Base-by-base conservation (phyloP, 2,797 vertebrate genomes). In the Steatocranus sp. region DNA sequence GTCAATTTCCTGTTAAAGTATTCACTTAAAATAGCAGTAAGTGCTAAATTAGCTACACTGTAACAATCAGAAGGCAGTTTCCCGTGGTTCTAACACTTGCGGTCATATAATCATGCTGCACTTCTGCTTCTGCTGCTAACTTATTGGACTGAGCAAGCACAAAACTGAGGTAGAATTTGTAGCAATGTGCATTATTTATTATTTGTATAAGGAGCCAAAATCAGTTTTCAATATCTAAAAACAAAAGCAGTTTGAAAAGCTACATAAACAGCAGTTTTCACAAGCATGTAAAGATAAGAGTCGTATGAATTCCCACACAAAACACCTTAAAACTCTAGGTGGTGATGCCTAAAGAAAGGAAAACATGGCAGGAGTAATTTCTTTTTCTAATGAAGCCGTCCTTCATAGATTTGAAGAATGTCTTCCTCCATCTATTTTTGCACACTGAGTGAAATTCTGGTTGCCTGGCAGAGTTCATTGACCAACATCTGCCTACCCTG, bases 401-500 rank as follows among this genome's bases (percentile, higher is more conserved):
- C 12, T 36, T 66, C 43, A 25, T 51, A 54, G 8, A 83, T 50
- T 25, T 23, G 6, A 23, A 30, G 27, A 56, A 53, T 7, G 15
- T 50, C 3, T 79, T 43, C 61, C 58, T 46, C 2, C 7, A 0
- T 81, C 49, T 75, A 46, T 27, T 78, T 15, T 41, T 27, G 50
- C 50, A n/a, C 12, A 8, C 53, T 23, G 78, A 23, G 54, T 58
- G 14, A 81, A 81, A 78, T 70, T 75, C 79, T 38, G 53, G 56
- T 81, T 82, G 70, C 75, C 14, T 81, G 75, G 61, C 23, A 1
- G 76, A 88, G 86, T 83, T 93, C 92, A 89, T 18, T 80, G 84
- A 91, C 84, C 90, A 94, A 92, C 94, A 95, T 95, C 93, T 94
- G 66, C 80, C 77, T 48, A 41, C 41, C 11, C 70, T 66, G 36